Base-by-base conservation (phyloP, 2,888 invertebrate species). In the Reticulitermes lucifugus region DNA sequence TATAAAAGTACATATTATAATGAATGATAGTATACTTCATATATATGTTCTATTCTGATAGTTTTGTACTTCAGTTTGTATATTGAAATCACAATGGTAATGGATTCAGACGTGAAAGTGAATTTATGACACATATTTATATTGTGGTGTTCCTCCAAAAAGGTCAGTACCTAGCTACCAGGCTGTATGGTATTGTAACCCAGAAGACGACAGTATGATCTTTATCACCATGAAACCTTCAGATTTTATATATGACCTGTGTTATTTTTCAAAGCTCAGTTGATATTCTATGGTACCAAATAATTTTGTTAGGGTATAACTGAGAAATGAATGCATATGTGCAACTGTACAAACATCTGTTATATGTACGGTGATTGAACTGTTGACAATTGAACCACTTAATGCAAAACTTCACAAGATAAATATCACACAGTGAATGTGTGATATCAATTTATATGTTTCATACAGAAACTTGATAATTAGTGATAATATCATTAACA, bases 181-280 rank as follows among this genome's bases (percentile, higher is more conserved):
- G 46, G 12, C 46, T 46, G 6, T 7, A 46, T 6, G 12, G 46
- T 46, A 6, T 46, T 12, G 12, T 12, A 46, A 46, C 46, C 12
- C 46, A 46, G 12, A 46, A 46, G 46, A 46, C 12, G 1, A 12
- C 46, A 46, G 12, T 46, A 12, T 46, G 46, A 46, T 46, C 46
- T 4, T 46, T 12, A 46, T 6, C 9, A 12, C 46, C 46, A 46
- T 12, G 12, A 46, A 46, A 46, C 9, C 46, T 12, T 46, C 46
- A 46, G 46, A 46, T 46, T 12, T 46, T 4, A 46, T 46, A 12
- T 18, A 25, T 21, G 60, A 21, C n/a, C 6, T 60, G n/a, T 65
- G 25, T 65, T 65, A 65, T 65, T 25, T 65, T 65, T 65, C 65
- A 65, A 65, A 65, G 65, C 65, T 65, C 25, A 65, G 65, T 65